Evolutionary conservation across 2,888 invertebrate species (phyloP).

Genomic region (Mythimna ferrago): DNA sequence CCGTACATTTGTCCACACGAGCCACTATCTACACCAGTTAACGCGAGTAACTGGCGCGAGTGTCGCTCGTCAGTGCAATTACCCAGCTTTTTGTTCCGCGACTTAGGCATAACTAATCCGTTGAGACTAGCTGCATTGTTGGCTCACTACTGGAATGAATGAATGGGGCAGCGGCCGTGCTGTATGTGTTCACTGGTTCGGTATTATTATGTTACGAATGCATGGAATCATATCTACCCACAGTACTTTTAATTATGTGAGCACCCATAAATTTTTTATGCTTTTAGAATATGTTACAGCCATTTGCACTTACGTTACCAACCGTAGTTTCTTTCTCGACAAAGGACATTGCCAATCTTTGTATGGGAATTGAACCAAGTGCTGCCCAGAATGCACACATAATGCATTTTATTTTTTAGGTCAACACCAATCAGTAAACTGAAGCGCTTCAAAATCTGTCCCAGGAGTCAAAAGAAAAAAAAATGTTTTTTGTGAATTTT

Average conservation of each 20-base stretch:
- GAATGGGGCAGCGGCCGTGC: conserved; percentile 11
- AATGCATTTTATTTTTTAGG: too few species aligned
- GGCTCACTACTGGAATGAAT: conserved; percentile 46
- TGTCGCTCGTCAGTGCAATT: conserved; percentile 51
- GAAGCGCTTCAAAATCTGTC: too few species aligned
- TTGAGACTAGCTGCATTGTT: conserved; percentile 54
- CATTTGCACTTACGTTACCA: not conserved
- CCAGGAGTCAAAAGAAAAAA: too few species aligned
- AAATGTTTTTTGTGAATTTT: too few species aligned
- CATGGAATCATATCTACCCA: not conserved
- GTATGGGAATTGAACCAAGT: too few species aligned
- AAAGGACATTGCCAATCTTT: not conserved
- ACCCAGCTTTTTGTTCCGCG: conserved; percentile 60
- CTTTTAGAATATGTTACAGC: not conserved
- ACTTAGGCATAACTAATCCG: conserved; percentile 59
- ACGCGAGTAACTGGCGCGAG: conserved; percentile 45
- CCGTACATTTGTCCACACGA: conserved; percentile 42
- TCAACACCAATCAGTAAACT: too few species aligned
- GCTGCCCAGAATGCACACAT: too few species aligned
- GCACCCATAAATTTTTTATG: not conserved
- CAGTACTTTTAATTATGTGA: not conserved
- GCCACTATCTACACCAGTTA: conserved; percentile 39
- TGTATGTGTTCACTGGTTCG: conserved; percentile 18
- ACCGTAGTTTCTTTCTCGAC: not conserved
- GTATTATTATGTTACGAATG: conserved; percentile 3